Evolutionary conservation across 2,888 invertebrate species (phyloP), one percentile per base, ranked within the genome.

Genomic region (Mylabris sibirica): DNA sequence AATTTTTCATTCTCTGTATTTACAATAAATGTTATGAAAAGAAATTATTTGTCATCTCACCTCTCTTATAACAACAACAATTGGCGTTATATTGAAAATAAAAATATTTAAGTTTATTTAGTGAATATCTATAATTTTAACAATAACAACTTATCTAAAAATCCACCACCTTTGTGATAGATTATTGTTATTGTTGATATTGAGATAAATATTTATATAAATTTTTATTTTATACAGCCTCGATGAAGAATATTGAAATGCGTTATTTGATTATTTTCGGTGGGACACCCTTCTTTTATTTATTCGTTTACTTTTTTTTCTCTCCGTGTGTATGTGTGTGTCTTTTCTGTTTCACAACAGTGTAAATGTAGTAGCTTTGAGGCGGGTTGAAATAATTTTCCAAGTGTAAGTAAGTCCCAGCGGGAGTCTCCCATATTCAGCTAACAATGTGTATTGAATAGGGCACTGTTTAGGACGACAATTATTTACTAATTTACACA

Each of bases 401-500:
- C 77, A 77, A 81, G 80, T 81, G 82, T 81, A 79, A 82, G 77
- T 82, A 82, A 83, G 78, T 78, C 84, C 72, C 83, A 71, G 76
- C 79, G 80, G 84, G 83, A 78, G 80, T 76, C 76, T 75, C 74
- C 72, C 61, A 76, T 74, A 76, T 79, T 78, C 75, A 73, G 71
- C 76, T 81, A 79, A 80, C 79, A 79, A 79, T 76, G 78, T 76
- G 78, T 76, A 78, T 80, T 80, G 80, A 79, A 75, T 75, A 75
- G 72, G 70, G 79, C 75, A 76, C 75, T 79, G 82, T 82, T 84
- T 83, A 82, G 82, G 78, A 76, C 75, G 80, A 82, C 83, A 83
- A 82, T 84, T 83, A 84, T 84, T 84, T 84, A 82, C 80, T 83
- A 80, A 84, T 84, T 84, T 83, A 77, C 82, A 84, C 84, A 84